Percentiles rank a stretch among this genome's conserved stretches.
Evolutionary conservation across 2,888 invertebrate species (phyloP).

Genomic region (Encarsia formosa): DNA sequence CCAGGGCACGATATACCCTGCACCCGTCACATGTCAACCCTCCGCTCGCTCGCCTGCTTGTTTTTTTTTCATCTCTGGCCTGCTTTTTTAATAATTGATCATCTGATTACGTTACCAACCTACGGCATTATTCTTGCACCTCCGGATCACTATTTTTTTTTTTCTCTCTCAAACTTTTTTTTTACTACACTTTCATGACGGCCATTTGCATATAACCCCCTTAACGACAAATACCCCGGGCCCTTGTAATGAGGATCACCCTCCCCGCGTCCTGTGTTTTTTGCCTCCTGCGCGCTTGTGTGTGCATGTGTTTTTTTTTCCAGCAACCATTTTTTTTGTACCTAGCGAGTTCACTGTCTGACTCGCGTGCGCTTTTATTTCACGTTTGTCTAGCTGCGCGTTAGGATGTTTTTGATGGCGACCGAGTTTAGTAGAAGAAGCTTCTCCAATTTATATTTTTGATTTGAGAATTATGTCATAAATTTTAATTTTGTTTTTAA

Average conservation of each 20-base stretch:
- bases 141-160: conserved; percentile 41
- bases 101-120: conserved; percentile 51
- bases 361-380: conserved; percentile 35
- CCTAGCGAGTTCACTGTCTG: neutral
- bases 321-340: conserved; percentile 15
- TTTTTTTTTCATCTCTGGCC: conserved; percentile 46
- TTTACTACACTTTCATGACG: conserved; percentile 39
- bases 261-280: conserved; percentile 29
- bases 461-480: no score
- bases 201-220: conserved; percentile 49
- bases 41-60: conserved; percentile 44
- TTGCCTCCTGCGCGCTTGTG: no score
- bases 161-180: conserved; percentile 32
- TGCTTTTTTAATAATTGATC: conserved; percentile 50
- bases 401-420: no score
- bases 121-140: conserved; percentile 44
- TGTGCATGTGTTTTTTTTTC: conserved; percentile 18
- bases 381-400: no score
- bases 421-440: neutral
- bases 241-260: conserved; percentile 46
- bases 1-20: conserved; percentile 17
- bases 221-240: conserved; percentile 49
- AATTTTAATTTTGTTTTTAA: no score
- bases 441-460: no score
- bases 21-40: conserved; percentile 43